Base-by-base conservation (phyloP, 2,113 vertebrate species). In the Saimiri boliviensis region DNA sequence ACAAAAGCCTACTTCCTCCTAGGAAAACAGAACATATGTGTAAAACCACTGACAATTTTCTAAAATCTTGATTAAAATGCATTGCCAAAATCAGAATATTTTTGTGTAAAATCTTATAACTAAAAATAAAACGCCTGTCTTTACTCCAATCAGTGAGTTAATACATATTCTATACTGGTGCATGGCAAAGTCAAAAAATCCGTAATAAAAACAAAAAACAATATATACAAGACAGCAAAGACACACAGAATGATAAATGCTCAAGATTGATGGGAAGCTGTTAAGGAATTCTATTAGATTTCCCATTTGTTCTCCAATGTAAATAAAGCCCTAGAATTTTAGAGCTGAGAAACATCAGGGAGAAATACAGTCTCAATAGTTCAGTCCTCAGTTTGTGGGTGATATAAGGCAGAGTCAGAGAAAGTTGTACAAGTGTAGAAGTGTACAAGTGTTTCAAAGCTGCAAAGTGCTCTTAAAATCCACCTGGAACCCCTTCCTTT, bases 81-180 rank as follows among this genome's bases (percentile, higher is more conserved):
- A 86, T 37, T 63, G 56, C 27, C 73, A 89, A 89, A 93, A 95
- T 80, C 54, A 94, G 83, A 91, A 82, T 82, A 76, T 37, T 79
- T 94, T 86, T 93, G 47, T 66, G 13, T 54, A 93, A 88, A 94
- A 96, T 92, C 27, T 94, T 92, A 37, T 13, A 94, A 91, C 40
- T 74, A 81, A 93, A 92, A 77, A 16, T 40, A 94, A 90, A 93
- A 84, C 84, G 27, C 37, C 45, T 42, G 3, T 80, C 79, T 85
- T 86, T 76, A 89, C 52, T 63, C 42, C 21, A 85, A 70, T 20
- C 25, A 71, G 37, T 40, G 30, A 49, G 19, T 42, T 35, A 74
- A 76, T 71, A 84, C 5, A 6, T 30, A 73, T 23, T 93, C 66
- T 81, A 35, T 74, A 91, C 13, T 73, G 37, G 58, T 80, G 19